phyloP scores from a whole-genome alignment of 2,797 vertebrate genomes.

The Dallia pectoralis region DNA sequence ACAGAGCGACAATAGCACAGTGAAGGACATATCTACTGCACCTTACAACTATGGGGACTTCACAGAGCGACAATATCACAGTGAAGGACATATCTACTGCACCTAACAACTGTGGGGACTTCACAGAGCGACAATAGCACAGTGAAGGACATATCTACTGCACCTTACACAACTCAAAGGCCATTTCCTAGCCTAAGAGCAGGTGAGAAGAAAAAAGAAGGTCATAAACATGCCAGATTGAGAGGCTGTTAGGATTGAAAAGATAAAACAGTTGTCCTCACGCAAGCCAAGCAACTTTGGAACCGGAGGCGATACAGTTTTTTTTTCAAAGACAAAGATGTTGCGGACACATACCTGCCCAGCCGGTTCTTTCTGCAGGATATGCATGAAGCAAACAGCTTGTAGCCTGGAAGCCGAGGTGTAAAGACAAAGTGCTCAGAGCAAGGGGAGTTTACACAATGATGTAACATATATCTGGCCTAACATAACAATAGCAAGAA shows the following conservation, averaged over 20 bases:
- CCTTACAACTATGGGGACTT: too few species aligned
- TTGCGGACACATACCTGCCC: slow-evolving; percentile 57
- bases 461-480: slow-evolving; percentile 65
- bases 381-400: slow-evolving; percentile 72
- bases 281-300: slow-evolving; percentile 57
- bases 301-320: slow-evolving; percentile 40
- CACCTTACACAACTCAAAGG: slow-evolving; percentile 7
- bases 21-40: neutral
- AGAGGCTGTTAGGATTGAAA: slow-evolving; percentile 49
- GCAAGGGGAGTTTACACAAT: slow-evolving; percentile 81
- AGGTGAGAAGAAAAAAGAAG: slow-evolving; percentile 26
- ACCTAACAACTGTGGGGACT: slow-evolving; percentile 2
- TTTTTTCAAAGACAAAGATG: slow-evolving; percentile 27
- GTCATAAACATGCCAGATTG: slow-evolving; percentile 54
- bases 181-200: slow-evolving; percentile 28
- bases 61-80: neutral
- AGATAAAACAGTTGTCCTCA: slow-evolving; percentile 72
- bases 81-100: neutral
- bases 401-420: slow-evolving; percentile 77
- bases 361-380: slow-evolving; percentile 64
- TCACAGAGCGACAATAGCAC: neutral
- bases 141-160: neutral
- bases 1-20: neutral
- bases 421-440: slow-evolving; percentile 66
- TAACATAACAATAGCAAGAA: slow-evolving; percentile 58